These are phyloP conservation scores for Druceiella hillmani DNA, from an alignment of 2,888 invertebrate species.

Conservation along the genomic window DNA sequence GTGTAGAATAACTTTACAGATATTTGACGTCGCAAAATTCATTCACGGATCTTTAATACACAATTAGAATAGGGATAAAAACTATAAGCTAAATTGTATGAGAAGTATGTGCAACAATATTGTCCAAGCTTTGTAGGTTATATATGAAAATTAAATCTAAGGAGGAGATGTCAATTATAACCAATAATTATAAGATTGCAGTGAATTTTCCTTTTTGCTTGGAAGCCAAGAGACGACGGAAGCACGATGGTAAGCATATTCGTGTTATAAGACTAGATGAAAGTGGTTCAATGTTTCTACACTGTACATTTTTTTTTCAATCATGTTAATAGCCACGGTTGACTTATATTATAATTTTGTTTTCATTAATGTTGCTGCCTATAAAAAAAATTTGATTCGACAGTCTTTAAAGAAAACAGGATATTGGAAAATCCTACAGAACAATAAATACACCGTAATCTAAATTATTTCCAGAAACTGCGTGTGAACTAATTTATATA, in stretches of 20 bases:
- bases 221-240: constrained; percentile 25
- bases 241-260: constrained; percentile 28
- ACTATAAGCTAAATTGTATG: constrained; percentile 23
- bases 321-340: constrained; percentile 24
- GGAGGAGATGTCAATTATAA: constrained; percentile 20
- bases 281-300: constrained; percentile 24
- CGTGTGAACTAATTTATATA: constrained; percentile 21
- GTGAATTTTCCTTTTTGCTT: constrained; percentile 24
- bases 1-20: constrained; percentile 20
- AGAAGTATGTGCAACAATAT: constrained; percentile 20
- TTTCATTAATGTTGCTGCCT: constrained; percentile 23
- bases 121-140: constrained; percentile 14
- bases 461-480: constrained; percentile 6
- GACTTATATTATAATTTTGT: constrained; percentile 24
- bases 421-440: constrained; percentile 21
- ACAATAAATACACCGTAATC: constrained; percentile 11
- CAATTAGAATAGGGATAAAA: constrained; percentile 23
- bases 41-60: constrained; percentile 25
- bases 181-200: constrained; percentile 17
- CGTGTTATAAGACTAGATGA: constrained; percentile 21
- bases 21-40: constrained; percentile 24
- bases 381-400: constrained; percentile 25
- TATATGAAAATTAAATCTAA: constrained; percentile 21
- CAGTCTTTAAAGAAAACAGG: constrained; percentile 23
- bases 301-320: constrained; percentile 24